Evolutionary conservation across 2,888 invertebrate genomes (phyloP).

Genomic region (Junonia oenone): DNA sequence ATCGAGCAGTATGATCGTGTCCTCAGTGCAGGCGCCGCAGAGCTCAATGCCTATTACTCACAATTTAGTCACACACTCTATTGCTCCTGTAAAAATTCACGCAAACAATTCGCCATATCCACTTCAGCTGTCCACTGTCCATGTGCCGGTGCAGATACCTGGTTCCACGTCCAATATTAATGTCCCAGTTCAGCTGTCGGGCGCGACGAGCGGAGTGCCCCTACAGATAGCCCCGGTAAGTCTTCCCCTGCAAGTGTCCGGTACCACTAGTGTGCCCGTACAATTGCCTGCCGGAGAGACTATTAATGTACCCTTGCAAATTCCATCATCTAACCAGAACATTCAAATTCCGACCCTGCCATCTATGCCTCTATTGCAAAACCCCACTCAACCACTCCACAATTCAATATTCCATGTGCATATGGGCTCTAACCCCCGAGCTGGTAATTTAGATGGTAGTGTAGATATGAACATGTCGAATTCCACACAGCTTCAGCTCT

Average conservation of each 20-base stretch:
- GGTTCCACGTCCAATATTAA: constrained; percentile 68
- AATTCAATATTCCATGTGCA: constrained; percentile 71
- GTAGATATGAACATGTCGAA: constrained; percentile 57
- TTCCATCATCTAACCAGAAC: constrained; percentile 55
- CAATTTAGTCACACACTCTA: constrained; percentile 65
- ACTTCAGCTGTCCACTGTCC: constrained; percentile 66
- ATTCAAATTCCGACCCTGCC: constrained; percentile 60
- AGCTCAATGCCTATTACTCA: constrained; percentile 68
- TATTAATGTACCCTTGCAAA: constrained; percentile 68
- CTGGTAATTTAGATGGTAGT: constrained; percentile 53
- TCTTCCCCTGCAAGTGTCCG: constrained; percentile 65
- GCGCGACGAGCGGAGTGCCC: constrained; percentile 56
- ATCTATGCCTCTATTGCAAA: constrained; percentile 67
- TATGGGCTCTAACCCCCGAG: constrained; percentile 61
- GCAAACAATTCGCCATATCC: constrained; percentile 61
- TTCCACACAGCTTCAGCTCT: constrained; percentile 55
- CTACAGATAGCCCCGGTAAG: constrained; percentile 67
- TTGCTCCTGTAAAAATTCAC: constrained; percentile 70
- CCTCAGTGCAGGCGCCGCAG: constrained; percentile 68
- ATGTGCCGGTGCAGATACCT: constrained; percentile 72
- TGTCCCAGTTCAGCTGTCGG: constrained; percentile 69
- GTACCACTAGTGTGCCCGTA: constrained; percentile 62
- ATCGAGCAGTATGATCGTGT: constrained; percentile 74
- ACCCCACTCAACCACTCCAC: constrained; percentile 53
- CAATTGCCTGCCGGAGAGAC: constrained; percentile 68